Evolutionary conservation across 2,113 vertebrate genomes (phyloP).

Genomic region (Scophthalmus maximus): DNA sequence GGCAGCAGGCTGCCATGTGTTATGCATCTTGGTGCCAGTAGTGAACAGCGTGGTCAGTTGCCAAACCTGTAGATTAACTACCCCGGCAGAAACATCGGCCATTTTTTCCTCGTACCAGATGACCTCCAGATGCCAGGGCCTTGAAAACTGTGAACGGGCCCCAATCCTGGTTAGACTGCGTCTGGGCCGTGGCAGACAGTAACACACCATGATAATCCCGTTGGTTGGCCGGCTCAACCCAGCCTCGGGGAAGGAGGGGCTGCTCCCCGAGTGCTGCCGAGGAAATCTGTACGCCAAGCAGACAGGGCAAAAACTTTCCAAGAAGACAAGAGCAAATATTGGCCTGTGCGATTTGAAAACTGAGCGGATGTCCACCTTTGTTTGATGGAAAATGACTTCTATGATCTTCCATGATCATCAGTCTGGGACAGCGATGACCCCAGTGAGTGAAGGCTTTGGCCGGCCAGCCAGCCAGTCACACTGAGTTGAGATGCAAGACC

Average conservation of each 20-base stretch:
- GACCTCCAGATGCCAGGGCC: constrained; percentile 64
- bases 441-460: constrained; percentile 33
- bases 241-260: constrained; percentile 61
- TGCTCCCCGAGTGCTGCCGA: constrained; percentile 53
- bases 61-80: constrained; percentile 76
- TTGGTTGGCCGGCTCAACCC: constrained; percentile 70
- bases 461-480: constrained; percentile 43
- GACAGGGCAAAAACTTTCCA: constrained; percentile 65
- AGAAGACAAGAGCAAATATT: constrained; percentile 68
- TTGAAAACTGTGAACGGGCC: constrained; percentile 61
- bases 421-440: constrained; percentile 44
- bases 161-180: constrained; percentile 58
- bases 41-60: constrained; percentile 51
- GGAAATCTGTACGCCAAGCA: constrained; percentile 63
- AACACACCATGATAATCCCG: constrained; percentile 76
- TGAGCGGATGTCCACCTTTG: constrained; percentile 55
- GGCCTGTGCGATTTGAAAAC: constrained; percentile 50
- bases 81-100: constrained; percentile 55
- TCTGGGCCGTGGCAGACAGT: constrained; percentile 65
- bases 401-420: constrained; percentile 43
- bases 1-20: constrained; percentile 65
- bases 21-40: constrained; percentile 53
- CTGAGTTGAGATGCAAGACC: constrained; percentile 81
- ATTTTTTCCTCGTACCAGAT: constrained; percentile 52
- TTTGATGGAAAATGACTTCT: constrained; percentile 52